Evolutionary conservation across 2,888 invertebrate species (phyloP), one percentile per base, ranked within the genome.

Genomic region (Polylopha cassiicola): DNA sequence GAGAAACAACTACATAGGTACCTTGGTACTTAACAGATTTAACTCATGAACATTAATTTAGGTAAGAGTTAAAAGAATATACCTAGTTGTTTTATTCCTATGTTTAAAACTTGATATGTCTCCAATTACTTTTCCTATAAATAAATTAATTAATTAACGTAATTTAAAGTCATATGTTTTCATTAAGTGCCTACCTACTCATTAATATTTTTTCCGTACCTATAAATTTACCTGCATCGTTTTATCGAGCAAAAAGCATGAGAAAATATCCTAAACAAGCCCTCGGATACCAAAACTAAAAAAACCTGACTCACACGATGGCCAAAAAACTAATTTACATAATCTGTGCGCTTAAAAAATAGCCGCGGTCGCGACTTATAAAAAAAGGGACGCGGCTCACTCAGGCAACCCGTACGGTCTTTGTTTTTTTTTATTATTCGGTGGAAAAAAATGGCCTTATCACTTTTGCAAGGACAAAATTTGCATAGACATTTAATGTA

Each of bases 311-410:
- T 59, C 64, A 56, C 56, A 48, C 51, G 50, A 64, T 81, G 82
- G 74, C 82, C 81, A 84, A 84, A 84, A 84, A 84, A 82, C 44
- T 38, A 44, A 77, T 84, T 79, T 57, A 47, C 84, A 84, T 84
- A 84, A 82, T 79, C 81, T 74, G 55, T 55, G 62, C 56, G 51
- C 44, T 55, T 39, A 58, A 62, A 81, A 82, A 81, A 74, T 81
- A 70, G 80, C 81, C 80, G 78, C 65, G 59, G 45, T 33, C 46
- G 33, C 38, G 20, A 60, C 51, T 54, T 76, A 84, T 82, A 82
- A 77, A 80, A 81, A 20, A 73, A 64, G 78, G 79, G 73, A 50
- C 46, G 51, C 61, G 73, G 51, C 69, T 70, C n/a, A n/a, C n/a
- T 63, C 47, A 59, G n/a, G n/a, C 56, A 51, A 51, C 56, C 55